phyloP scores from a whole-genome alignment of 2,797 vertebrate genomes.

The Eleutherodactylus coqui region DNA sequence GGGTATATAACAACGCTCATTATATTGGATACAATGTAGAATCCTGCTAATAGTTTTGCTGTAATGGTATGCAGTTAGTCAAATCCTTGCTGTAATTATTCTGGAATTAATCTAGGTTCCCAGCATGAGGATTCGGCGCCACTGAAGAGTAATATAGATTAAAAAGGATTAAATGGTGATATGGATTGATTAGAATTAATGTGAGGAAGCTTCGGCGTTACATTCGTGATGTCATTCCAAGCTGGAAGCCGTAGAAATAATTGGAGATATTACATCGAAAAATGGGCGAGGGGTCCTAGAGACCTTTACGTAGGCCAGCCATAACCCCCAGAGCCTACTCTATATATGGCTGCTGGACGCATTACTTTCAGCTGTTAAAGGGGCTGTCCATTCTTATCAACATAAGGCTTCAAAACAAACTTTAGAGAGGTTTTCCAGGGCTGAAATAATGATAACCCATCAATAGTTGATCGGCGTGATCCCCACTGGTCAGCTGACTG shows the following conservation, averaged over 20 bases:
- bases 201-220: not conserved
- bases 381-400: no score
- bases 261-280: not conserved
- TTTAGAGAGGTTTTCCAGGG: no score
- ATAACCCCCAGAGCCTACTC: not conserved
- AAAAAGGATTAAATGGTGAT: conserved; percentile 37
- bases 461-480: no score
- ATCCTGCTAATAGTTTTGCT: conserved; percentile 36
- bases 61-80: conserved; percentile 46
- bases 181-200: conserved; percentile 25
- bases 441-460: no score
- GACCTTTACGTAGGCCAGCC: not conserved
- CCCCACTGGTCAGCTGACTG: no score
- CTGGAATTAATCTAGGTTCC: conserved; percentile 36
- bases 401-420: no score
- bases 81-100: conserved; percentile 47
- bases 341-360: not conserved
- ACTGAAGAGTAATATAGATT: conserved; percentile 33
- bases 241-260: not conserved
- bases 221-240: not conserved
- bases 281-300: not conserved
- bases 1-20: conserved; percentile 11
- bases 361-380: no score
- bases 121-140: conserved; percentile 33
- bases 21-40: conserved; percentile 20